Evolutionary conservation across 2,888 invertebrate species (phyloP), one percentile per base, ranked within the genome.

Genomic region (Phaonia tiefii): DNA sequence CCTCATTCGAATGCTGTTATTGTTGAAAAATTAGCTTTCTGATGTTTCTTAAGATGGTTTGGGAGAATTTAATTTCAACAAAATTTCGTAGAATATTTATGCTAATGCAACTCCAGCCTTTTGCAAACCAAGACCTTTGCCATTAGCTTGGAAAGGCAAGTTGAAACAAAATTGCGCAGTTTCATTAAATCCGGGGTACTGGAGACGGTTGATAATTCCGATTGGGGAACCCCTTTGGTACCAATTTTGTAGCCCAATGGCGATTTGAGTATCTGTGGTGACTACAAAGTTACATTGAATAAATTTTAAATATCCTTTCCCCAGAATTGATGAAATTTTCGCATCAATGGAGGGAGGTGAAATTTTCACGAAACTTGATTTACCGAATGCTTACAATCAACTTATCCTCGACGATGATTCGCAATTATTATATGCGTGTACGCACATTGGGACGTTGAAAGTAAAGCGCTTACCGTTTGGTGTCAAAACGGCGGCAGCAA

Each of bases 321-420:
- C n/a, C n/a, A n/a, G n/a, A n/a, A n/a, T n/a, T n/a, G n/a, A n/a
- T n/a, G n/a, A n/a, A n/a, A n/a, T n/a, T n/a, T n/a, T n/a, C n/a
- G n/a, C n/a, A n/a, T n/a, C n/a, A n/a, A n/a, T n/a, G n/a, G n/a
- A n/a, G n/a, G n/a, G n/a, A n/a, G n/a, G n/a, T n/a, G n/a, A n/a
- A n/a, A n/a, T n/a, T n/a, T n/a, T n/a, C n/a, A n/a, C n/a, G n/a
- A n/a, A n/a, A n/a, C n/a, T n/a, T n/a, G n/a, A n/a, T n/a, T n/a
- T n/a, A n/a, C n/a, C 60, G 17, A 74, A 79, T 37, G 79, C 79
- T 10, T 79, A 79, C 37, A 67, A 51, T 26, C 74, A 74, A 25
- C 54, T 79, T 49, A 49, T 31, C 11, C 49, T 69, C 51, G 67
- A 58, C 8, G 72, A 77, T 4, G 54, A 56, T 13, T 77, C 71